Evolutionary conservation across 2,113 vertebrate species (phyloP).

Genomic region (Spea multiplicata): DNA sequence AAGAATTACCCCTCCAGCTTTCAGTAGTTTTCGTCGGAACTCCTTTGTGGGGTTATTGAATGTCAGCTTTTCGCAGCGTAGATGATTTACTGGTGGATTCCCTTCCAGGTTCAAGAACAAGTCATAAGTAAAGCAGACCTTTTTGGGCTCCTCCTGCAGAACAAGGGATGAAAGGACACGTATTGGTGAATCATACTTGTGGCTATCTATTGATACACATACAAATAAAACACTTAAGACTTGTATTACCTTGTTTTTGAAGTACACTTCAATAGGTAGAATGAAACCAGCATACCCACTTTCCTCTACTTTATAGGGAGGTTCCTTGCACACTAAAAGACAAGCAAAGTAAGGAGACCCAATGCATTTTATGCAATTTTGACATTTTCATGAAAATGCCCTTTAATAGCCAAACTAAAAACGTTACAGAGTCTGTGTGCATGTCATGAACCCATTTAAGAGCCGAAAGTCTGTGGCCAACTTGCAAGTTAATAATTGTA

Average conservation of each 20-base stretch:
- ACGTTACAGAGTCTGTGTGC: too few relatives aligned
- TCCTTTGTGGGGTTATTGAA: constrained; percentile 98
- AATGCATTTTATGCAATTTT: too few relatives aligned
- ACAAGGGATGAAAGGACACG: constrained; percentile 35
- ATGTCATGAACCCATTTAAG: too few relatives aligned
- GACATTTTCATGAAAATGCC: too few relatives aligned
- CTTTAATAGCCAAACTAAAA: too few relatives aligned
- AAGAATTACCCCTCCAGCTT: constrained; percentile 89
- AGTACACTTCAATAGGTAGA: constrained; percentile 98
- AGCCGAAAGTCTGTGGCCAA: too few relatives aligned
- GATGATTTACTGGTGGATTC: constrained; percentile 95
- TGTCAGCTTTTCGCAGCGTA: constrained; percentile 97
- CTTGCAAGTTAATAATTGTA: too few relatives aligned
- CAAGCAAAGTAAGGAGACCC: constrained; percentile 34
- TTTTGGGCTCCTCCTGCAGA: constrained; percentile 92
- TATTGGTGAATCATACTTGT: background rate
- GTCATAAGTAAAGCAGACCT: constrained; percentile 95
- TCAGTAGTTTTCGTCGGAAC: constrained; percentile 93
- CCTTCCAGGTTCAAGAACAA: constrained; percentile 97
- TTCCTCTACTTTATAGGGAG: constrained; percentile 98
- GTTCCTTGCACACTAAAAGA: constrained; percentile 93
- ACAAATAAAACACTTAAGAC: background rate
- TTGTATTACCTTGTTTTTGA: constrained; percentile 91
- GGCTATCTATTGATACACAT: too few relatives aligned
- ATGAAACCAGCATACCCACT: constrained; percentile 97